phyloP scores from a whole-genome alignment of 2,797 vertebrate species.

The Sebastiscus tertius region DNA sequence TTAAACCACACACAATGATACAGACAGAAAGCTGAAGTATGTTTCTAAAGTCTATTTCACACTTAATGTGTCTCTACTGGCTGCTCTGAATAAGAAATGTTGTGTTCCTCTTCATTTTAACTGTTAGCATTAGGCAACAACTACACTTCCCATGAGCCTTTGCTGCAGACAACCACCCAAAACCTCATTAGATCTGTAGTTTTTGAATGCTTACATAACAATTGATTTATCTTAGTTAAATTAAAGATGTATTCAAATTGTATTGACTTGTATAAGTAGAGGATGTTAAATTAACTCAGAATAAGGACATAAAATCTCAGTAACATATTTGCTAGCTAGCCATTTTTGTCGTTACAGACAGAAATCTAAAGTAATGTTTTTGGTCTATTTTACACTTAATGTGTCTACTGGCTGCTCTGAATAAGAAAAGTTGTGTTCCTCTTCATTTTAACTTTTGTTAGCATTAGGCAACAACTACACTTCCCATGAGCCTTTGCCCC shows the following conservation, averaged over 20 bases:
- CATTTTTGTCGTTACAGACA: too few relatives aligned
- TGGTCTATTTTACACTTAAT: too few relatives aligned
- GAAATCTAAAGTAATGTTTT: too few relatives aligned
- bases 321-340: too few relatives aligned
- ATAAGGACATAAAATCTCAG: neutral
- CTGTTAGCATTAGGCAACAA: neutral
- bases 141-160: constrained; percentile 20
- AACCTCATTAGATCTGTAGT: neutral
- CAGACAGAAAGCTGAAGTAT: neutral
- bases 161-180: fast-evolving
- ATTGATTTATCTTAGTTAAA: neutral
- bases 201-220: neutral
- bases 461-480: too few relatives aligned
- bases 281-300: too few relatives aligned
- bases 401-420: too few relatives aligned
- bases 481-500: too few relatives aligned
- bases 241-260: fast-evolving
- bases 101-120: neutral
- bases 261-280: neutral
- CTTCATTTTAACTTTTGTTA: too few relatives aligned
- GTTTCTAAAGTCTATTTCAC: neutral
- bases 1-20: neutral
- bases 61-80: neutral
- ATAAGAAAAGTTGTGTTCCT: too few relatives aligned
- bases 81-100: neutral